A percentile compares a stretch with the other conserved stretches of the same genome.
These are phyloP conservation scores for Acanthosoma haemorrhoidale DNA, from an alignment of 2,888 invertebrate genomes.

Conservation along the genomic window DNA sequence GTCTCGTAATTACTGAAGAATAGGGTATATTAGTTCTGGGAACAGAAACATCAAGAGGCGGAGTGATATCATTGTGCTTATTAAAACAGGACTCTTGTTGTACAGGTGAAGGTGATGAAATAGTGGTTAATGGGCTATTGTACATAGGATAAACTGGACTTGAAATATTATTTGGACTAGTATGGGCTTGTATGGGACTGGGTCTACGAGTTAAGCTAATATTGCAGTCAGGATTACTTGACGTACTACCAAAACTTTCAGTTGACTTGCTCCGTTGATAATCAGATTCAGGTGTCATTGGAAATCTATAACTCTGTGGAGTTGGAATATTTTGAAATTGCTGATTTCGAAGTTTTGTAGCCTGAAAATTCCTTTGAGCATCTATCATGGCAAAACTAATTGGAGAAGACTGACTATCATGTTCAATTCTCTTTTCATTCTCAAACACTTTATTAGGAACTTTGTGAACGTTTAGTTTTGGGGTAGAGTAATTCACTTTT, in stretches of 20 bases:
- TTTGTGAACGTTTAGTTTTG: neutral
- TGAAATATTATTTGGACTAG: slow-evolving; percentile 67
- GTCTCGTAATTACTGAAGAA: slow-evolving; percentile 70
- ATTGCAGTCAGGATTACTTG: slow-evolving; percentile 57
- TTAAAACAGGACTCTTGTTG: slow-evolving; percentile 54
- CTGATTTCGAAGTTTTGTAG: slow-evolving; percentile 6
- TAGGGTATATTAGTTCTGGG: slow-evolving; percentile 66
- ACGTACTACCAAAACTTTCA: slow-evolving; percentile 36
- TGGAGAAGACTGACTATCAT: slow-evolving; percentile 64
- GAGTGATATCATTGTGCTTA: slow-evolving; percentile 54
- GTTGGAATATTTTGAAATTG: slow-evolving; percentile 23
- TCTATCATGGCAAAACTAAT: slow-evolving; percentile 74
- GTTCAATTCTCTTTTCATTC: slow-evolving; percentile 47
- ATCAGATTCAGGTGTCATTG: slow-evolving; percentile 32
- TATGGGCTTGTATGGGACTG: slow-evolving; percentile 62
- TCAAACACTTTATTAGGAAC: slow-evolving; percentile 46
- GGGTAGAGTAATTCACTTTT: slow-evolving; percentile 14
- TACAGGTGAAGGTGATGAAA: slow-evolving; percentile 58
- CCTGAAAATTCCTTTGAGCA: slow-evolving; percentile 44
- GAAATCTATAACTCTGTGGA: slow-evolving; percentile 29
- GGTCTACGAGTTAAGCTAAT: slow-evolving; percentile 61
- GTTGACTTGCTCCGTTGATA: slow-evolving; percentile 33
- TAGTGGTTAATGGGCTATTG: slow-evolving; percentile 73
- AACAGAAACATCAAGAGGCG: slow-evolving; percentile 65
- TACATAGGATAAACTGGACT: slow-evolving; percentile 80